Percentiles rank a stretch among this genome's conserved stretches.
Evolutionary conservation across 2,888 invertebrate species (phyloP).

Genomic region (Lasioglossum calceatum): DNA sequence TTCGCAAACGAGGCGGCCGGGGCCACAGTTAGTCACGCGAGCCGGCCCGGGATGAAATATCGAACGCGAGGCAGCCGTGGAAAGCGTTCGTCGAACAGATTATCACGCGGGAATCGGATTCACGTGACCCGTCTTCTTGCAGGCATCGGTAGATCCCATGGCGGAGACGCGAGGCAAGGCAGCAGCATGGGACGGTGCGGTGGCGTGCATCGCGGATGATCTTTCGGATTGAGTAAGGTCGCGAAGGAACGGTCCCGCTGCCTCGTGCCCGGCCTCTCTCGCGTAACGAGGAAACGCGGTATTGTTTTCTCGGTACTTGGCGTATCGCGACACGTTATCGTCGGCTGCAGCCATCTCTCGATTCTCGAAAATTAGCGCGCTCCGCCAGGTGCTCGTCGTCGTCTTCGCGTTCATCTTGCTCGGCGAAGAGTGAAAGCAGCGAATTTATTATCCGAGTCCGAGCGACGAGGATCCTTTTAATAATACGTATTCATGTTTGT

Average conservation of each 20-base stretch:
- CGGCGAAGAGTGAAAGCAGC: conserved; percentile 38
- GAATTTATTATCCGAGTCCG: neutral
- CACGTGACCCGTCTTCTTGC: conserved; percentile 43
- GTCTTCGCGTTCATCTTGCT: neutral
- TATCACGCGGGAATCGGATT: conserved; percentile 59
- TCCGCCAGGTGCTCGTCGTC: neutral
- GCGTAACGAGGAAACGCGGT: conserved; percentile 39
- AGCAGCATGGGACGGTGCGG: conserved; percentile 11
- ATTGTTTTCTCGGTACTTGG: conserved; percentile 39
- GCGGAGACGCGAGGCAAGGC: conserved; percentile 11
- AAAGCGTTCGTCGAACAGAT: conserved; percentile 60
- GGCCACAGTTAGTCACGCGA: conserved; percentile 55
- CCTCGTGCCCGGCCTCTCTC: conserved; percentile 23
- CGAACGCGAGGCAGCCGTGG: conserved; percentile 53
- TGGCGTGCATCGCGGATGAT: conserved; percentile 56
- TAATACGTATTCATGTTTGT: neutral
- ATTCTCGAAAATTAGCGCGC: conserved; percentile 41
- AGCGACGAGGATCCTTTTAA: neutral
- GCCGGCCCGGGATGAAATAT: conserved; percentile 55
- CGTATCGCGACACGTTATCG: conserved; percentile 46
- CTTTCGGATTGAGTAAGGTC: conserved; percentile 54
- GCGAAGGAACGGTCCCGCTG: conserved; percentile 9
- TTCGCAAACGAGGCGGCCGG: conserved; percentile 48
- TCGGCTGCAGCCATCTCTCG: neutral
- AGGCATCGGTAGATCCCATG: conserved; percentile 23